phyloP scores from a whole-genome alignment of 2,113 vertebrate genomes.

The Cinclus cinclus region DNA sequence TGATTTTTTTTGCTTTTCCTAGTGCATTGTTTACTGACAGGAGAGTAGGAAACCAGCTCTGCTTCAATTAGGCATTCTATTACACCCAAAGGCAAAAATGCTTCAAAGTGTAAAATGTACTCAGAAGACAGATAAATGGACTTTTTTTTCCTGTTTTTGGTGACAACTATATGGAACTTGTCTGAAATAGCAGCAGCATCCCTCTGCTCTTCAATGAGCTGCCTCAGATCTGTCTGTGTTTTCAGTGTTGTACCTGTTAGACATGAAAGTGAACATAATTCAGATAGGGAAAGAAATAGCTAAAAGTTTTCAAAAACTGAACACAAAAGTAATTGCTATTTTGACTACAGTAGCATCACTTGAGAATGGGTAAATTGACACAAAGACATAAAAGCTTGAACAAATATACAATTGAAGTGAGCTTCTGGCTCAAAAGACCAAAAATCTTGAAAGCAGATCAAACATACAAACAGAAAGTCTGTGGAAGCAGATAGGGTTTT shows the following conservation, averaged over 20 bases:
- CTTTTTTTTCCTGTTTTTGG: background rate
- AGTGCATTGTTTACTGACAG: background rate
- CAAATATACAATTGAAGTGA: background rate
- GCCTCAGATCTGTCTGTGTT: background rate
- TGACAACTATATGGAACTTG: background rate
- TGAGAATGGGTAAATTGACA: constrained; percentile 23
- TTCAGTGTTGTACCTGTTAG: background rate
- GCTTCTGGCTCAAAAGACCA: constrained; percentile 3
- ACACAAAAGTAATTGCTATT: constrained; percentile 51
- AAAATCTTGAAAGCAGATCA: constrained; percentile 40
- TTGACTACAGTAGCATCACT: constrained; percentile 15
- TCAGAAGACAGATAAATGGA: background rate
- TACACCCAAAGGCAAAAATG: background rate
- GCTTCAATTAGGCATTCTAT: background rate
- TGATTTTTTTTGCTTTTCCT: background rate
- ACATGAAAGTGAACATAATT: constrained; percentile 39
- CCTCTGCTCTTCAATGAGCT: background rate
- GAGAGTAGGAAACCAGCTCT: background rate
- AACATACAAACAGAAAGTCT: background rate
- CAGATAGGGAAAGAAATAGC: background rate
- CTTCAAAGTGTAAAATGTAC: constrained; percentile 12
- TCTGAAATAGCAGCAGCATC: background rate
- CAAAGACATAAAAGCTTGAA: constrained; percentile 23
- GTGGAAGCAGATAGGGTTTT: background rate
- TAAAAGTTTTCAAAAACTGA: constrained; percentile 6